Evolutionary conservation across 2,797 vertebrate species (phyloP), one percentile per base, ranked within the genome.

Genomic region (Bovichtus diacanthus): DNA sequence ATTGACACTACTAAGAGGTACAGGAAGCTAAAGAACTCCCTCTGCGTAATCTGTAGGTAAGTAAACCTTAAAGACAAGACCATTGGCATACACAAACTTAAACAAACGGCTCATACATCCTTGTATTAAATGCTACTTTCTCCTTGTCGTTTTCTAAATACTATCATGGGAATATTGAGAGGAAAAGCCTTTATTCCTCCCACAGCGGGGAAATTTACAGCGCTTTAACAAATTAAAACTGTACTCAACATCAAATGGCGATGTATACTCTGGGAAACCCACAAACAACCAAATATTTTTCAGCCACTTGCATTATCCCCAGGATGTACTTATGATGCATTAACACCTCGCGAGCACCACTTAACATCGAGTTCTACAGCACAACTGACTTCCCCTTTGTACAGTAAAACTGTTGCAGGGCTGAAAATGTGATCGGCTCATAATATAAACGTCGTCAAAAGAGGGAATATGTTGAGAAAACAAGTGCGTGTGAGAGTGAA

Each of bases 221-320:
- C n/a, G n/a, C n/a, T n/a, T n/a, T n/a, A n/a, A n/a, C n/a, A n/a
- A n/a, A n/a, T n/a, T n/a, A n/a, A n/a, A n/a, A n/a, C n/a, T n/a
- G n/a, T n/a, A n/a, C 38, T 39, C 39, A 39, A 39, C 38, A 39
- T 5, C 39, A 39, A 12, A 39, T 39, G 13, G 39, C 38, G 18
- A 36, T 56, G 54, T 56, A 46, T 56, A 19, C 23, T 49, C 2
- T n/a, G 1, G 8, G 34, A n/a, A 19, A 34, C 53, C 13, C 9
- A 41, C 41, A 53, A 66, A 29, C 44, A 74, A 60, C 27, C 39
- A 47, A 25, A 49, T 59, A 25, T 63, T 34, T 49, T n/a, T 54
- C 34, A 55, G 9, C 3, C 27, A 15, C 11, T 38, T 27, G 67
- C n/a, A 27, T 39, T 23, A 46, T 54, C 39, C 6, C 21, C n/a